Percentiles rank a stretch among this genome's conserved stretches.
Conservation (phyloP, 92 coral and sea anemone species). For the Isaurus tuberculatus region DNA sequence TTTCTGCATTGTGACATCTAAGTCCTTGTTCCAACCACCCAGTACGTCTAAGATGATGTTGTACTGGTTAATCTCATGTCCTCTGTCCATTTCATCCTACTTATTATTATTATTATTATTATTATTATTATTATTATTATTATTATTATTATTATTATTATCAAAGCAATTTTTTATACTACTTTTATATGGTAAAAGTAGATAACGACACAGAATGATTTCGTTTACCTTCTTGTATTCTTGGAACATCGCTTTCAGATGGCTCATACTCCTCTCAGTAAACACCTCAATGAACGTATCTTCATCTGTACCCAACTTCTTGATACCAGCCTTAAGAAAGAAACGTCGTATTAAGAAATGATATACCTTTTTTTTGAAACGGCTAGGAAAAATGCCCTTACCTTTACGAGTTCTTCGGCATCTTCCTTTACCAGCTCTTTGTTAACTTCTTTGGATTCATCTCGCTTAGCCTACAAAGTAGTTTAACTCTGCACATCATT, state of each 20-base stretch:
- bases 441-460: constrained; percentile 48
- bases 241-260: constrained; percentile 61
- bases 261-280: constrained; percentile 65
- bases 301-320: constrained; percentile 82
- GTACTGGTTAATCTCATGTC: too few species aligned
- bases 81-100: too few species aligned
- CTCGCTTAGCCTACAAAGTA: constrained; percentile 56
- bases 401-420: constrained; percentile 58
- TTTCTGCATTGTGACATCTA: too few species aligned
- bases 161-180: too few species aligned
- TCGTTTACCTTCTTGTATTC: constrained; percentile 64
- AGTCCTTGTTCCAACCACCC: too few species aligned
- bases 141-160: too few species aligned
- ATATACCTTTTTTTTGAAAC: neutral
- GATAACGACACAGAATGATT: neutral
- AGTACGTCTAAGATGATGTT: too few species aligned
- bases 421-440: constrained; percentile 49
- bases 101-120: too few species aligned
- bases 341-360: neutral
- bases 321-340: constrained; percentile 66
- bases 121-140: too few species aligned
- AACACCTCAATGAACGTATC: constrained; percentile 68
- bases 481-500: too few species aligned
- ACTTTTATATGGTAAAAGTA: too few species aligned
- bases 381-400: neutral